These are phyloP conservation scores for Belgica antarctica DNA, from an alignment of 2,888 invertebrate species.

Conservation along the genomic window DNA sequence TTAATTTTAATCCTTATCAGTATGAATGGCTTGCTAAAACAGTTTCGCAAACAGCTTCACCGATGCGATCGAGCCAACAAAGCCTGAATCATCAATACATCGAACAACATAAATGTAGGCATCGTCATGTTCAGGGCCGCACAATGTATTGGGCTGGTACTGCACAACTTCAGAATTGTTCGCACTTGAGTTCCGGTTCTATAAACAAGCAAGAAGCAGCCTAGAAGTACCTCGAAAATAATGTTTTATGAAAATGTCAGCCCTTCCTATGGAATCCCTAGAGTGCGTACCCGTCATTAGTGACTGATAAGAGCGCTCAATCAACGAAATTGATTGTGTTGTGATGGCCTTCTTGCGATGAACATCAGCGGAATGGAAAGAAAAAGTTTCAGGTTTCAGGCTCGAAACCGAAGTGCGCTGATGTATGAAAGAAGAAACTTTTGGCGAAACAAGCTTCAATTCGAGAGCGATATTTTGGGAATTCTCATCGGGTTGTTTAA, in stretches of 20 bases:
- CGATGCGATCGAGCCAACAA: not conserved
- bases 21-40: not conserved
- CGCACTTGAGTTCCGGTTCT: too few species aligned
- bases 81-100: conserved; percentile 2
- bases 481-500: conserved; percentile 5
- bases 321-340: not conserved
- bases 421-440: not conserved
- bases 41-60: not conserved
- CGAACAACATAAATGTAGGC: conserved; percentile 15
- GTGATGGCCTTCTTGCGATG: not conserved
- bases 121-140: too few species aligned
- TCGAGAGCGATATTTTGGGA: not conserved
- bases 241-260: too few species aligned
- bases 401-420: not conserved
- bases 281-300: too few species aligned
- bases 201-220: too few species aligned
- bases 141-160: too few species aligned
- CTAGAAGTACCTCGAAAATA: too few species aligned
- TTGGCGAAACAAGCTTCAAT: not conserved
- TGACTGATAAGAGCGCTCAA: not conserved
- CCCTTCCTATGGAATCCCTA: too few species aligned
- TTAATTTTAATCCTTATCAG: not conserved
- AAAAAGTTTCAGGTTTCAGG: not conserved
- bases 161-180: too few species aligned
- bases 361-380: not conserved